Conservation (phyloP, 2,797 vertebrate species). For the Hyperoplus lanceolatus region DNA sequence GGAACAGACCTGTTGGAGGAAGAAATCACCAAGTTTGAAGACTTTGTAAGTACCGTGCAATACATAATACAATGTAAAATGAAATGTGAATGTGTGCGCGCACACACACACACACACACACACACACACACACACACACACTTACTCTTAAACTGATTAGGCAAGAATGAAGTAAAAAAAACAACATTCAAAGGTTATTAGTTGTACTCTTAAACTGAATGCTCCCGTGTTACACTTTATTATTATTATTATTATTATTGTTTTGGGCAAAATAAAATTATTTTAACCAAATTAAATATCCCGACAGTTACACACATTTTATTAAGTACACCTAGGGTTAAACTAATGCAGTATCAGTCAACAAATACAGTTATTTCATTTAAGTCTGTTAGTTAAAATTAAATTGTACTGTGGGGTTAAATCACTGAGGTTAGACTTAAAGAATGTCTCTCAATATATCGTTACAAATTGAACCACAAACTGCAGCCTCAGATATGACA, state of each 20-base stretch:
- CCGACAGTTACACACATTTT: not conserved
- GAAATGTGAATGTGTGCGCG: not conserved
- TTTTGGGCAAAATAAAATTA: not conserved
- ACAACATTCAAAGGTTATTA: too few species aligned
- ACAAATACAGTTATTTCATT: too few species aligned
- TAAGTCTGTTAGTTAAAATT: too few species aligned
- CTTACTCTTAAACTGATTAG: too few species aligned
- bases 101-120: not conserved
- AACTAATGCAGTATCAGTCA: not conserved
- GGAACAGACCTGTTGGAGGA: constrained; percentile 96
- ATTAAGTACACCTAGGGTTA: too few species aligned
- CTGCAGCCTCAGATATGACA: not conserved
- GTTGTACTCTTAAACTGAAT: too few species aligned
- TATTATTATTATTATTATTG: not conserved
- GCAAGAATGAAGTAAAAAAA: too few species aligned
- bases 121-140: too few species aligned
- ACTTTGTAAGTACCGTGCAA: constrained; percentile 87
- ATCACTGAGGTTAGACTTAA: not conserved
- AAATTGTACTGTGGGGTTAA: not conserved
- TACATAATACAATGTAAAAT: not conserved
- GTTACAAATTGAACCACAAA: not conserved
- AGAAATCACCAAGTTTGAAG: constrained; percentile 97
- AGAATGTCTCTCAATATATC: not conserved
- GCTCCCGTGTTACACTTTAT: too few species aligned
- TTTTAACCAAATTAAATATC: too few species aligned